Conservation (phyloP, 1,140 invertebrate genomes). For the Globodera rostochiensis region DNA sequence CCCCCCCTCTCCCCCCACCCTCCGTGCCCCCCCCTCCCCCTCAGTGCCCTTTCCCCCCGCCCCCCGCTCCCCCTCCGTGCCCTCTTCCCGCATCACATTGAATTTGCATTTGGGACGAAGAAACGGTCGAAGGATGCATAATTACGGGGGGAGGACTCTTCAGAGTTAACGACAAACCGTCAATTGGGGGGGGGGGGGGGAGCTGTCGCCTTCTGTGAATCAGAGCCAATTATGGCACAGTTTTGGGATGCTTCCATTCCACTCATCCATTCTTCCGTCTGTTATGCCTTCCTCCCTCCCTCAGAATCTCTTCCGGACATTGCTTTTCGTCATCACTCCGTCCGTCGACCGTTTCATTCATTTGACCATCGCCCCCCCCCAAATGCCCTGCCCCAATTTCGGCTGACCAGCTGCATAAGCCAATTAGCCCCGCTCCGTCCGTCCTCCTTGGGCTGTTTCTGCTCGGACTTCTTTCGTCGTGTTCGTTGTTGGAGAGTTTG, state of each 20-base stretch:
- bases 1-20: no score
- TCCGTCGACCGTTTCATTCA: neutral
- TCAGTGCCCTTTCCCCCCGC: no score
- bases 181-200: neutral
- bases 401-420: slow-evolving; percentile 10
- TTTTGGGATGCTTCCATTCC: neutral
- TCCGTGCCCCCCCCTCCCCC: no score
- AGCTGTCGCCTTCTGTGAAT: neutral
- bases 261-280: neutral
- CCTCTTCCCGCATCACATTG: neutral
- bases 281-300: neutral
- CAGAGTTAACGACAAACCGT: neutral
- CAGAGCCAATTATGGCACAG: neutral
- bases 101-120: neutral
- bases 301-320: neutral
- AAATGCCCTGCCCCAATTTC: neutral
- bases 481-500: neutral
- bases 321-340: neutral
- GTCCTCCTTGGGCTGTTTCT: neutral
- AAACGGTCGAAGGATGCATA: neutral
- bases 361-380: neutral
- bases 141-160: neutral
- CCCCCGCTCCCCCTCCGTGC: no score
- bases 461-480: neutral
- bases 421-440: neutral